phyloP scores from a whole-genome alignment of 30 jellyfish, hydroid and myxozoan species.

The Mastigias papua region DNA sequence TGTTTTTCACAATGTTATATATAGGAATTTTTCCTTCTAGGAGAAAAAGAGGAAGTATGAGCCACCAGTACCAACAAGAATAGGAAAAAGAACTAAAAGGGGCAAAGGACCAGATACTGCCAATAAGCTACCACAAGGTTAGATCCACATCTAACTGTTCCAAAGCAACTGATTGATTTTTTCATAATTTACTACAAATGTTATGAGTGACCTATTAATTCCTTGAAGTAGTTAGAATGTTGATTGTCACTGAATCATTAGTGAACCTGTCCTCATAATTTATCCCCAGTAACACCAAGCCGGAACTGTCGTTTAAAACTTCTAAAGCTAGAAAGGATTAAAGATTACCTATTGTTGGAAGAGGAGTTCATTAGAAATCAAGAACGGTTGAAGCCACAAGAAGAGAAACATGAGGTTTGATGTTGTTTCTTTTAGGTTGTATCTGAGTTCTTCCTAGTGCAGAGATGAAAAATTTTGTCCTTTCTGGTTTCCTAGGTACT shows the following conservation, averaged over 20 bases:
- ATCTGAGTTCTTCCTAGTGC: background rate
- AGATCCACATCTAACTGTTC: background rate
- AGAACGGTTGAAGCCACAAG: slow-evolving; percentile 96
- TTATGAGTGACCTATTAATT: no score
- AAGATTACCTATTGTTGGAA: slow-evolving; percentile 93
- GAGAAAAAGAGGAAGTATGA: slow-evolving; percentile 94
- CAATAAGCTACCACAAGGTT: slow-evolving; percentile 93
- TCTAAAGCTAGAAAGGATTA: slow-evolving; percentile 87
- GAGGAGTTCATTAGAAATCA: slow-evolving; percentile 97
- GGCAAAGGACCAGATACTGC: slow-evolving; percentile 97
- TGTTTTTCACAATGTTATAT: no score
- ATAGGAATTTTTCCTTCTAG: no score
- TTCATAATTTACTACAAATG: no score
- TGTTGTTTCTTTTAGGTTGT: background rate
- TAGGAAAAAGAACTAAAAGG: slow-evolving; percentile 90
- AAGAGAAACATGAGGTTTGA: slow-evolving; percentile 93
- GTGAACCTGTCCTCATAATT: background rate
- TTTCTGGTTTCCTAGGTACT: no score
- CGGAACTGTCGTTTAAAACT: slow-evolving; percentile 94
- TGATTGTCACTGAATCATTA: no score
- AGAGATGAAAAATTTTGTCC: no score
- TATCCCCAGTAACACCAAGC: slow-evolving; percentile 88
- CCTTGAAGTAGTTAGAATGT: no score
- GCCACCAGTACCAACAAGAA: slow-evolving; percentile 99
- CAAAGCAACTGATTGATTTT: no score